Conservation (phyloP, 2,797 vertebrate species). For the Siniperca undulata region DNA sequence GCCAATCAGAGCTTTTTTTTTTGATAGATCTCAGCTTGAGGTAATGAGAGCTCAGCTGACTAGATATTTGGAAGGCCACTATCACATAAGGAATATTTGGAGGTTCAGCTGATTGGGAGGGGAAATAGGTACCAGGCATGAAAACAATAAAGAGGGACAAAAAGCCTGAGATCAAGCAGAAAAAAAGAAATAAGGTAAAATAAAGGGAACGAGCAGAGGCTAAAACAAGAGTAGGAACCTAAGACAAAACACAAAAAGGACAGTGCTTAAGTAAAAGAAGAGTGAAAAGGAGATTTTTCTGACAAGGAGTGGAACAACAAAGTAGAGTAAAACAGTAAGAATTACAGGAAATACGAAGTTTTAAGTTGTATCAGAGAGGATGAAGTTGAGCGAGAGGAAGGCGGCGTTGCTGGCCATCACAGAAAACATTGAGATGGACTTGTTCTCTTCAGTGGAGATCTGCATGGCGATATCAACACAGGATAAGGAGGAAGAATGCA, state of each 20-base stretch:
- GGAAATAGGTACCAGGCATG: background rate
- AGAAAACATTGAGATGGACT: slow-evolving; percentile 79
- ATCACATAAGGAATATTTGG: background rate
- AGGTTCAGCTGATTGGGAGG: background rate
- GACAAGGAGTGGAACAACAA: background rate
- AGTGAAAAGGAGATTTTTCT: background rate
- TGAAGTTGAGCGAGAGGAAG: slow-evolving; percentile 56
- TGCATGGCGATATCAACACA: slow-evolving; percentile 1
- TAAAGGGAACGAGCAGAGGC: background rate
- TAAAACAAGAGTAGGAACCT: background rate
- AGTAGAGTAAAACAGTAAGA: background rate
- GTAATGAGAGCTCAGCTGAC: slow-evolving; percentile 57
- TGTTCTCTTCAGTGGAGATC: slow-evolving; percentile 64
- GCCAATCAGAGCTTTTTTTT: slow-evolving; percentile 51
- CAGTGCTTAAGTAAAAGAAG: background rate
- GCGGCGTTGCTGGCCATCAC: slow-evolving; percentile 29
- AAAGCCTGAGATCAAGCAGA: background rate
- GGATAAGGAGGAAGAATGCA: slow-evolving; percentile 29
- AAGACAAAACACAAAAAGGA: background rate
- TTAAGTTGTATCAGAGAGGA: slow-evolving; percentile 16
- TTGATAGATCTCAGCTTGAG: slow-evolving; percentile 70
- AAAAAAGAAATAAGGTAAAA: background rate
- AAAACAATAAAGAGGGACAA: background rate
- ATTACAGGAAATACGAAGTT: background rate
- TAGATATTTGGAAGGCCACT: slow-evolving; percentile 30